These are phyloP conservation scores for Trididemnum nubilum DNA, from an alignment of 23 tunicate species.

Conservation along the genomic window DNA sequence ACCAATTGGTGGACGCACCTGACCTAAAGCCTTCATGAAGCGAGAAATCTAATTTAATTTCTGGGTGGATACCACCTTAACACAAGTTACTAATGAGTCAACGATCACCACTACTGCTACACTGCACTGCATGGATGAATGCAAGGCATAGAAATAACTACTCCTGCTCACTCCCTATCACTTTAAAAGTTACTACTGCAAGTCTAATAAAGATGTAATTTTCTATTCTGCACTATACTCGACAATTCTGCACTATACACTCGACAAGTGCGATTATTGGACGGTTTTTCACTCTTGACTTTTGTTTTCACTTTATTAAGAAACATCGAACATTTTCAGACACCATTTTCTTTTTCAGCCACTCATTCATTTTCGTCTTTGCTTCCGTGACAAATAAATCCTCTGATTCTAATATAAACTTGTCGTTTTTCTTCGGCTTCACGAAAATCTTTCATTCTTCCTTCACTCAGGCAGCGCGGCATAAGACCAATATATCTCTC, in stretches of 20 bases:
- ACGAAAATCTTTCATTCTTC: background rate
- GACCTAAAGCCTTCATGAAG: background rate
- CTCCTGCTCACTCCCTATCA: background rate
- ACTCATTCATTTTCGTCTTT: background rate
- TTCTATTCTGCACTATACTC: background rate
- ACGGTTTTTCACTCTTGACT: background rate
- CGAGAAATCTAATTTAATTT: background rate
- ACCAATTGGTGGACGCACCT: background rate
- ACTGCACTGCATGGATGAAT: background rate
- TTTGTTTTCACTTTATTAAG: background rate
- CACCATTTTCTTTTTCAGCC: background rate
- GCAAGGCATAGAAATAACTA: background rate
- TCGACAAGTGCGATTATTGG: background rate
- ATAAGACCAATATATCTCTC: constrained; percentile 3
- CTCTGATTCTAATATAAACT: background rate
- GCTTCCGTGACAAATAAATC: constrained; percentile 12
- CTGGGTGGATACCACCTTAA: background rate
- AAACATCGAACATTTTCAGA: background rate
- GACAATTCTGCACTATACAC: background rate
- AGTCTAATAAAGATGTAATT: too few species aligned
- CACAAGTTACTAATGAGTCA: background rate
- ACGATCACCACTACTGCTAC: too few species aligned
- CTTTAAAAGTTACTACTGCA: background rate
- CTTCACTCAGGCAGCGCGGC: constrained; percentile 6
- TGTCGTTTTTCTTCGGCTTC: background rate